These are phyloP conservation scores for Rhinogobio ventralis DNA, from an alignment of 2,797 vertebrate species.

Conservation along the genomic window DNA sequence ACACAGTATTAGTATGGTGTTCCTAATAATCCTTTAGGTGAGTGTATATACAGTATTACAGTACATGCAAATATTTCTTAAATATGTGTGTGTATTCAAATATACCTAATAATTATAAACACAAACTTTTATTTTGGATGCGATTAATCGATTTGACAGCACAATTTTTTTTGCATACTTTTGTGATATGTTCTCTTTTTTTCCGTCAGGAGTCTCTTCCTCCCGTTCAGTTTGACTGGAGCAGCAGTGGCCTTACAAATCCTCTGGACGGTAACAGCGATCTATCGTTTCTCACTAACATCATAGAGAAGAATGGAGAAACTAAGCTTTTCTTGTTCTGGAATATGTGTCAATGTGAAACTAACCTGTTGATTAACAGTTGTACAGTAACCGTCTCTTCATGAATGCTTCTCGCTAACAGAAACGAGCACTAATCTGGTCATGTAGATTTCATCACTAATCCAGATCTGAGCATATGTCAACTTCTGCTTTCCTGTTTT, in stretches of 20 bases:
- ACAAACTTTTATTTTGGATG: too few species aligned
- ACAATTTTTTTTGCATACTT: too few species aligned
- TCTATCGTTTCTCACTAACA: constrained; percentile 70
- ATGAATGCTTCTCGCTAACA: background rate
- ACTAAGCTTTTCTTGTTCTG: background rate
- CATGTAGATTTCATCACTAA: constrained; percentile 27
- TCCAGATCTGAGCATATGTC: constrained; percentile 19
- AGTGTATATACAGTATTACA: too few species aligned
- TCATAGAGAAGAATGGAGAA: background rate
- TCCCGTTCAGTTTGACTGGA: constrained; percentile 99
- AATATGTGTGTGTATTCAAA: too few species aligned
- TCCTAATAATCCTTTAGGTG: too few species aligned
- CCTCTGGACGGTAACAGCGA: constrained; percentile 93
- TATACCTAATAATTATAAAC: too few species aligned
- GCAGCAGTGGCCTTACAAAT: constrained; percentile 99
- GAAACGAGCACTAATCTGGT: background rate
- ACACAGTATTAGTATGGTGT: too few species aligned
- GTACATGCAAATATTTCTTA: too few species aligned
- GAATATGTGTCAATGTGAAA: constrained; percentile 69
- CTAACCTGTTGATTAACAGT: background rate
- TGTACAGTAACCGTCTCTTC: background rate
- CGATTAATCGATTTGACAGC: too few species aligned
- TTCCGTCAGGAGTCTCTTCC: constrained; percentile 89
- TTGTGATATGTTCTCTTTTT: too few species aligned
- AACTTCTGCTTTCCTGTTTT: constrained; percentile 83